Conservation (phyloP, 2,113 vertebrate species). For the Promerops cafer region DNA sequence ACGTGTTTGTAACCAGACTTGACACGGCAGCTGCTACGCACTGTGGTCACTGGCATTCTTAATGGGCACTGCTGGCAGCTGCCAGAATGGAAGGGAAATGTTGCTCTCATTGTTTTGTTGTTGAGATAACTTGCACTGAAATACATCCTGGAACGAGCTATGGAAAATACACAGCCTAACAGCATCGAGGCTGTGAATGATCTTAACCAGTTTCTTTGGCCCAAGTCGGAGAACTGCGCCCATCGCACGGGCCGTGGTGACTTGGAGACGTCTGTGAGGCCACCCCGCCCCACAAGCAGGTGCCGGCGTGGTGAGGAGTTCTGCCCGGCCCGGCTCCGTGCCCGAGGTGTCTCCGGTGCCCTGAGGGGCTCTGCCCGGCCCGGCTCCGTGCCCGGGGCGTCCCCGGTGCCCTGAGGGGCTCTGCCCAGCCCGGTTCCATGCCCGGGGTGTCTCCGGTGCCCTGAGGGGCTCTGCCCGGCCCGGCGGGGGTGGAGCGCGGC, state of each 20-base stretch:
- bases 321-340: too few species aligned
- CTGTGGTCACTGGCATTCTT: background rate
- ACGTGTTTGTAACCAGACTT: accelerated
- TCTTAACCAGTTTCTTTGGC: accelerated
- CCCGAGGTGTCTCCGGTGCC: accelerated
- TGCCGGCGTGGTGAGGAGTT: background rate
- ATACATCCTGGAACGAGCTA: background rate
- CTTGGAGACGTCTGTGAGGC: accelerated
- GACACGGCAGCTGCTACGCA: background rate
- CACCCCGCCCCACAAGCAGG: background rate
- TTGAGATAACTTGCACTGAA: background rate
- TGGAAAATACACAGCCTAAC: accelerated
- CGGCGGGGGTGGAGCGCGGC: background rate
- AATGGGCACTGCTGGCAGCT: background rate
- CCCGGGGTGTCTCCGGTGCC: accelerated
- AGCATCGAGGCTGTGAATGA: accelerated
- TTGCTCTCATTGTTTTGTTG: background rate
- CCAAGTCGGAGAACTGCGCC: accelerated
- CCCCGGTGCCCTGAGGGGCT: too few species aligned
- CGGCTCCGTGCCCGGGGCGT: too few species aligned
- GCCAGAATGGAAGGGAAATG: background rate
- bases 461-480: background rate
- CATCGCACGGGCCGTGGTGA: accelerated
- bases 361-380: background rate
- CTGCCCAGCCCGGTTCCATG: too few species aligned